phyloP scores from a whole-genome alignment of 2,113 vertebrate genomes.

The Myotis davidii region DNA sequence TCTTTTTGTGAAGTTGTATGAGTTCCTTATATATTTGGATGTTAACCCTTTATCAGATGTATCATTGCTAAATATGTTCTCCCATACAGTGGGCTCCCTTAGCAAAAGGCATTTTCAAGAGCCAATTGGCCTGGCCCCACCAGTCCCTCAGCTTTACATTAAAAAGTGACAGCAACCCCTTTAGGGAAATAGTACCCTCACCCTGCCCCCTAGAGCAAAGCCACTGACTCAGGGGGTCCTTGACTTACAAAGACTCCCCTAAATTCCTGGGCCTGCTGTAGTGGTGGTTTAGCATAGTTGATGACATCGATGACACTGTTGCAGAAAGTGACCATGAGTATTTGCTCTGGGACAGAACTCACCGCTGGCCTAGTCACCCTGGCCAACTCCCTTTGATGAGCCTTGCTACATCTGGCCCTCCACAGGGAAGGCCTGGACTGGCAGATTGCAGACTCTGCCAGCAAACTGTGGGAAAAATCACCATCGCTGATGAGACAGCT shows the following conservation, averaged over 20 bases:
- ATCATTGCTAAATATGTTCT: too few relatives aligned
- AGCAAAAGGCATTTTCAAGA: neutral
- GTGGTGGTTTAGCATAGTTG: neutral
- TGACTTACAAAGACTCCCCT: too few relatives aligned
- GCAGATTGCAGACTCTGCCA: too few relatives aligned
- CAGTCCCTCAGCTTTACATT: neutral
- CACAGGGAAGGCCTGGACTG: neutral
- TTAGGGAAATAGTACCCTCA: neutral
- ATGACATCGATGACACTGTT: accelerated
- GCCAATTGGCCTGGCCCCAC: neutral
- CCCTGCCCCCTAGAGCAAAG: neutral
- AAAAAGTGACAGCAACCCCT: neutral
- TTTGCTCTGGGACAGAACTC: neutral
- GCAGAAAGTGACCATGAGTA: neutral
- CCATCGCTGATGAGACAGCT: neutral
- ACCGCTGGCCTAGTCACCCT: accelerated
- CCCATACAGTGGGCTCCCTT: too few relatives aligned
- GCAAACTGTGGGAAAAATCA: neutral
- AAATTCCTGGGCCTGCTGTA: neutral
- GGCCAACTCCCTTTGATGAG: neutral
- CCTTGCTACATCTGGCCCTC: neutral
- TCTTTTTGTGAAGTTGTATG: too few relatives aligned
- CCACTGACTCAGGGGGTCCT: neutral
- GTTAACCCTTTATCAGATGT: too few relatives aligned
- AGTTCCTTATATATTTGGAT: too few relatives aligned